Evolutionary conservation across 1,140 invertebrate species (phyloP).

Genomic region (Lepidurus arcticus): DNA sequence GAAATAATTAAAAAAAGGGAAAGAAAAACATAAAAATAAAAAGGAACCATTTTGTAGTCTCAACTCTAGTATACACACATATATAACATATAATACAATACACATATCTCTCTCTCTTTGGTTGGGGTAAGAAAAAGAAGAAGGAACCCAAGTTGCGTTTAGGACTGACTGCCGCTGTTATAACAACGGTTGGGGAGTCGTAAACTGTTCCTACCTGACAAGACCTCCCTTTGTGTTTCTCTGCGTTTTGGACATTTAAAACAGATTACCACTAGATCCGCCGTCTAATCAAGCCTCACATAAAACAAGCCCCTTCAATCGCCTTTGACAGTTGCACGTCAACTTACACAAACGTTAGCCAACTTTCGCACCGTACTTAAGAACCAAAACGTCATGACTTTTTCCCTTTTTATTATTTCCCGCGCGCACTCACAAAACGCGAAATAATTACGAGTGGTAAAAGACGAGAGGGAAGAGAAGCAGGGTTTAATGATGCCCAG

Average conservation of each 20-base stretch:
- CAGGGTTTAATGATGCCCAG: no score
- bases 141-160: slow-evolving; percentile 8
- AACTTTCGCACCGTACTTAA: neutral
- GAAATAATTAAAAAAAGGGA: neutral
- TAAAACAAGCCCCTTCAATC: slow-evolving; percentile 18
- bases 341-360: slow-evolving; percentile 19
- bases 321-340: slow-evolving; percentile 15
- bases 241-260: slow-evolving; percentile 22
- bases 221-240: slow-evolving; percentile 21
- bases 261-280: neutral
- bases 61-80: no score
- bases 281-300: slow-evolving; percentile 11
- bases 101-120: no score
- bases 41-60: no score
- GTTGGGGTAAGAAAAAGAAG: neutral
- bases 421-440: no score
- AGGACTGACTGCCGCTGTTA: slow-evolving; percentile 18
- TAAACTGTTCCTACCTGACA: slow-evolving; percentile 18
- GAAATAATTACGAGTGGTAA: no score
- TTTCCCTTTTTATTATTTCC: no score
- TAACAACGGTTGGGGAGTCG: slow-evolving; percentile 20
- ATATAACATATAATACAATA: no score
- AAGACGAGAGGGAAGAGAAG: no score
- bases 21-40: neutral
- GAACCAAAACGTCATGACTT: neutral